These are phyloP conservation scores for Cyprinodon brontotheroides DNA, from an alignment of 2,113 vertebrate species.

Conservation along the genomic window DNA sequence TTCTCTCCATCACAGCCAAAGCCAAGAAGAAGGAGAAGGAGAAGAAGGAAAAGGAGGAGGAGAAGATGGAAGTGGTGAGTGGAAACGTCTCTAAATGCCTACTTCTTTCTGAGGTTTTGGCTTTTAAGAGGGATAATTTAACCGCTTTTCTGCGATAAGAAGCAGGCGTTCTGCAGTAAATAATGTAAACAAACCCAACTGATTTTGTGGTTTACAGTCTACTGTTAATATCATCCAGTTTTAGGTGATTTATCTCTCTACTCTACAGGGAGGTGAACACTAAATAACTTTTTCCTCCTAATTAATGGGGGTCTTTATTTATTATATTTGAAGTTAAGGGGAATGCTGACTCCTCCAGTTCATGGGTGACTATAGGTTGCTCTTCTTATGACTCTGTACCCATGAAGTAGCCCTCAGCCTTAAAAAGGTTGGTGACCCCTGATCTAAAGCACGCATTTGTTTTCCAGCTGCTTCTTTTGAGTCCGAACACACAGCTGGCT, in stretches of 20 bases:
- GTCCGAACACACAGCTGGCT: neutral
- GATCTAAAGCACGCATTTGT: neutral
- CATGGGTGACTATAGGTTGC: too few relatives aligned
- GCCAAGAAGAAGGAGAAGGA: conserved; percentile 99
- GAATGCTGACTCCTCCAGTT: too few relatives aligned
- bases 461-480: neutral
- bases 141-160: neutral
- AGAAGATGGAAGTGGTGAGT: conserved; percentile 98
- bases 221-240: neutral
- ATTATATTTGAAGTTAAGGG: too few relatives aligned
- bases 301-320: too few relatives aligned
- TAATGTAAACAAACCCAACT: neutral
- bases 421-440: neutral
- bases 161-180: neutral
- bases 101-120: neutral
- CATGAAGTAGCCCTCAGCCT: neutral
- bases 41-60: conserved; percentile 91
- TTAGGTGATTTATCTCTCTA: neutral
- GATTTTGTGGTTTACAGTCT: neutral
- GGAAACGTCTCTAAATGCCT: neutral
- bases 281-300: neutral
- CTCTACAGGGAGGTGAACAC: neutral
- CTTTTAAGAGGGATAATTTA: neutral
- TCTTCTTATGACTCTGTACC: too few relatives aligned
- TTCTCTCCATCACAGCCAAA: conserved; percentile 98